phyloP scores from a whole-genome alignment of 2,888 invertebrate genomes.

The Macrophya annulata region DNA sequence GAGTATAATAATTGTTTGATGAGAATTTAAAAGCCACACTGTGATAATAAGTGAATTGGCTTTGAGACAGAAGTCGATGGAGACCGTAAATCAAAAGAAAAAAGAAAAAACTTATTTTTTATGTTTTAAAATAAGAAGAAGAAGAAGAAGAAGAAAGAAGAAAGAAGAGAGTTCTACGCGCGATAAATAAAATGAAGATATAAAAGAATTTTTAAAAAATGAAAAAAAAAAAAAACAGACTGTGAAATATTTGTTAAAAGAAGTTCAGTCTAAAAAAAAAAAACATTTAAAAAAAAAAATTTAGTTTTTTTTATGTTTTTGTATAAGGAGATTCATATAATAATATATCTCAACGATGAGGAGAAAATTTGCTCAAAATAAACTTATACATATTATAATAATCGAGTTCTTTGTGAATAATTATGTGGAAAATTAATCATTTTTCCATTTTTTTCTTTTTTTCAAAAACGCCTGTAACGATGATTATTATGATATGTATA shows the following conservation, averaged over 20 bases:
- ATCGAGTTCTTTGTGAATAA: neutral
- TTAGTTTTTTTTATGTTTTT: neutral
- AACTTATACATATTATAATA: neutral
- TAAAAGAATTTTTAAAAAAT: neutral
- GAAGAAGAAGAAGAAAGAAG: slow-evolving; percentile 51
- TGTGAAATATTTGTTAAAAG: slow-evolving; percentile 52
- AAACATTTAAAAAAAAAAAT: too few relatives aligned
- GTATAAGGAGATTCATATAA: neutral
- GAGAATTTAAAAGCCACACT: slow-evolving; percentile 16
- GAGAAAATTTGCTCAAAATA: neutral
- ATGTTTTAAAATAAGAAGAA: slow-evolving; percentile 9
- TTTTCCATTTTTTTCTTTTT: neutral
- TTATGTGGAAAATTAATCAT: neutral
- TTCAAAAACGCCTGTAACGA: neutral
- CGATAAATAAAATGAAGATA: neutral
- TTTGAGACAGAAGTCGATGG: neutral
- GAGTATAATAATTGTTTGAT: slow-evolving; percentile 23
- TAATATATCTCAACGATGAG: neutral
- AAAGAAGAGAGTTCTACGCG: neutral
- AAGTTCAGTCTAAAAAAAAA: slow-evolving; percentile 50
- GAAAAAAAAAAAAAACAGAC: slow-evolving; percentile 24
- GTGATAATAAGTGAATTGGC: slow-evolving; percentile 39
- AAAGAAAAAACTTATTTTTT: neutral
- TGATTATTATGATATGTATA: neutral
- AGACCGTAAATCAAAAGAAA: neutral